phyloP scores from a whole-genome alignment of 2,888 invertebrate genomes.

The Mythimna ferrago region DNA sequence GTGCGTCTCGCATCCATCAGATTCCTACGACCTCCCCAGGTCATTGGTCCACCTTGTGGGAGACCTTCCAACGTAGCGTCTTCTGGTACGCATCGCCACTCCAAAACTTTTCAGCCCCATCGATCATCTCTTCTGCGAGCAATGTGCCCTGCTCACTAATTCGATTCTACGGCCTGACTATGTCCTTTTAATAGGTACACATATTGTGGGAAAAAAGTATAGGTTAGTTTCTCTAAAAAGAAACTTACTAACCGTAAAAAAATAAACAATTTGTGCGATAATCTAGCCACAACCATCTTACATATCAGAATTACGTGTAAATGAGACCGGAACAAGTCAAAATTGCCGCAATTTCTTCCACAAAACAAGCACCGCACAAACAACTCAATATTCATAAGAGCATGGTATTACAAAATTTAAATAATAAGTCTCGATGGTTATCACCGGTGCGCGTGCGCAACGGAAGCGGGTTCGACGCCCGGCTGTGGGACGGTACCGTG shows the following conservation, averaged over 20 bases:
- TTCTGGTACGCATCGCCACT: no score
- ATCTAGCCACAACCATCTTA: no score
- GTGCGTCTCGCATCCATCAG: no score
- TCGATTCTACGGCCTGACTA: no score
- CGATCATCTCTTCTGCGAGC: no score
- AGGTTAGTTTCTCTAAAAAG: not conserved
- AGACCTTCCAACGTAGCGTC: no score
- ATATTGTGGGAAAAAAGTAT: no score
- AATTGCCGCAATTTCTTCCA: slow-evolving; percentile 27
- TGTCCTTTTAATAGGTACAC: no score
- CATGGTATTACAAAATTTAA: slow-evolving; percentile 60
- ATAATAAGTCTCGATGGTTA: slow-evolving; percentile 71
- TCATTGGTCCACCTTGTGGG: no score
- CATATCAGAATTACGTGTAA: slow-evolving; percentile 13
- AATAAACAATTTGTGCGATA: not conserved
- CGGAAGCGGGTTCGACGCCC: slow-evolving; percentile 87
- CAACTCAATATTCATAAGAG: slow-evolving; percentile 51
- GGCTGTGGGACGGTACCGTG: slow-evolving; percentile 79
- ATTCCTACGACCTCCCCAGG: no score
- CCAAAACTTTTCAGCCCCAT: no score
- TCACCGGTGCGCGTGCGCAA: slow-evolving; percentile 67
- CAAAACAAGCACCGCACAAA: slow-evolving; percentile 38
- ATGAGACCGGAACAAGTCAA: slow-evolving; percentile 37
- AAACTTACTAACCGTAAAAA: not conserved
- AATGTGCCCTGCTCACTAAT: no score